Conservation (phyloP, 2,797 vertebrate species). For the Oryzias sinensis region DNA sequence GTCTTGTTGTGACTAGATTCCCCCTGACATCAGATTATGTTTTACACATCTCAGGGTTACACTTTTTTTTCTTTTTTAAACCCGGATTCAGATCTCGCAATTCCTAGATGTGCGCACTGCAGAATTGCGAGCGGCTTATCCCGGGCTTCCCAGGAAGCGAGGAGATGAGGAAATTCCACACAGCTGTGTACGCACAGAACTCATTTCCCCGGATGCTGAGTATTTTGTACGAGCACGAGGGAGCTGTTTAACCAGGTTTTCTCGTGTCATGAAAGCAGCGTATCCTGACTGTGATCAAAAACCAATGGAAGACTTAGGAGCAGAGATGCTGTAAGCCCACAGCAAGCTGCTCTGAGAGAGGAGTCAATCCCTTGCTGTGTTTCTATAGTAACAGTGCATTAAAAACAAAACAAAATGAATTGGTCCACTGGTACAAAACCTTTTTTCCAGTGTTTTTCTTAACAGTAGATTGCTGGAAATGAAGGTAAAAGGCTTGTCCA, state of each 20-base stretch:
- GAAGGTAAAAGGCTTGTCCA: slow-evolving; percentile 33
- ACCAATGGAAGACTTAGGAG: neutral
- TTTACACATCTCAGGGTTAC: too few relatives aligned
- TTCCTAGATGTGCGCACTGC: too few relatives aligned
- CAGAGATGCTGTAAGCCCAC: neutral
- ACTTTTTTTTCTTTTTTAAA: too few relatives aligned
- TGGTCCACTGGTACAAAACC: slow-evolving; percentile 13
- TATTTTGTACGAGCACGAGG: neutral
- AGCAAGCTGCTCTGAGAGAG: slow-evolving; percentile 11
- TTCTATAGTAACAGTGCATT: slow-evolving; percentile 40
- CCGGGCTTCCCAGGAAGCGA: neutral
- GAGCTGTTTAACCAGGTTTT: neutral
- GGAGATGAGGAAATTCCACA: neutral
- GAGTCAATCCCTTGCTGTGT: slow-evolving; percentile 36
- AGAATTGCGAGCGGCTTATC: neutral
- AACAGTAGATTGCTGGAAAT: slow-evolving; percentile 20
- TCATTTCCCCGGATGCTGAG: neutral
- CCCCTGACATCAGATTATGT: too few relatives aligned
- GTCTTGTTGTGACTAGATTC: neutral
- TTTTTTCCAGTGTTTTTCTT: slow-evolving; percentile 2
- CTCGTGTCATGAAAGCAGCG: neutral
- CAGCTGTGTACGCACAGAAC: neutral
- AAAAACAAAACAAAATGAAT: slow-evolving; percentile 25
- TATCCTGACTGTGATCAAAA: neutral
- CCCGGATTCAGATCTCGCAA: too few relatives aligned